phyloP scores from a whole-genome alignment of 2,888 invertebrate genomes.

The Lochmaea capreae region DNA sequence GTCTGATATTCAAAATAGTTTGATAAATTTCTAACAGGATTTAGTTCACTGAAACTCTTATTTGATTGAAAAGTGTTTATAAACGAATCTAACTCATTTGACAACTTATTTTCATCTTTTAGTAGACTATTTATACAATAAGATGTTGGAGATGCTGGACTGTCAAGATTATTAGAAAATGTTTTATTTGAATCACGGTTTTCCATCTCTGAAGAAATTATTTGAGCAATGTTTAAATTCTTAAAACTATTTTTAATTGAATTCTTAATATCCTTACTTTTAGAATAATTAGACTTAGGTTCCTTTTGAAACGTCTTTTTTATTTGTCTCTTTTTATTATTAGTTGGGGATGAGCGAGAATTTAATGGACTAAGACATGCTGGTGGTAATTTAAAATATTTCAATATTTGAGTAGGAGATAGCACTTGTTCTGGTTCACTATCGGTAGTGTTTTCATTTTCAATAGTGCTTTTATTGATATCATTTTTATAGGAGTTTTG shows the following conservation, averaged over 20 bases:
- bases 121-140: constrained; percentile 19
- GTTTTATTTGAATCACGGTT: not conserved
- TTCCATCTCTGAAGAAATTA: not conserved
- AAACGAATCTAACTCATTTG: constrained; percentile 31
- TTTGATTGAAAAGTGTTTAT: constrained; percentile 32
- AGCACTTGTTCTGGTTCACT: not conserved
- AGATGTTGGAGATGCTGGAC: constrained; percentile 11
- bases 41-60: constrained; percentile 28
- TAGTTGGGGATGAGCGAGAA: not conserved
- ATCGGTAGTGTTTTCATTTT: not conserved
- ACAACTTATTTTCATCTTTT: constrained; percentile 10
- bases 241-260: not conserved
- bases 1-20: not conserved
- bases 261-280: too few species aligned
- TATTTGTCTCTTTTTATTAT: not conserved
- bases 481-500: not conserved
- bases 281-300: not conserved
- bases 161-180: not conserved
- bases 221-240: not conserved
- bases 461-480: not conserved
- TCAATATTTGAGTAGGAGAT: not conserved
- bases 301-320: not conserved
- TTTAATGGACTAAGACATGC: not conserved
- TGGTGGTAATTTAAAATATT: not conserved
- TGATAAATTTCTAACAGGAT: not conserved